Evolutionary conservation across 2,888 invertebrate genomes (phyloP).

Genomic region (Syrphus vitripennis): DNA sequence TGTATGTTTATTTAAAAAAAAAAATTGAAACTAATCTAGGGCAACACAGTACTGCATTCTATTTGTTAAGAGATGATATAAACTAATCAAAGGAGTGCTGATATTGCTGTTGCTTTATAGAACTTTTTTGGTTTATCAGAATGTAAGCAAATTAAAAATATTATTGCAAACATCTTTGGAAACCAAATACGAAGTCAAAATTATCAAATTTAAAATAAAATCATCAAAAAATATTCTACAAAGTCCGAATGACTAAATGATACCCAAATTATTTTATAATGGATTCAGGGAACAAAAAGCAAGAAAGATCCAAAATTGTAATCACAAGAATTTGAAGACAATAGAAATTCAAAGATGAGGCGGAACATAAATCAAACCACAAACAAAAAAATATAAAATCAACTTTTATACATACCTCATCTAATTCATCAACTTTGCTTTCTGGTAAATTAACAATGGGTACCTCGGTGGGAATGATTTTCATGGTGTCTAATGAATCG

Average conservation of each 20-base stretch:
- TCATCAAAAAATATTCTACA: not conserved
- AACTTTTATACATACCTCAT: conserved; percentile 73
- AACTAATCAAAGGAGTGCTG: too few relatives aligned
- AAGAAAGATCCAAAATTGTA: not conserved
- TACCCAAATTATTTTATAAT: not conserved
- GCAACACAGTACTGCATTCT: too few relatives aligned
- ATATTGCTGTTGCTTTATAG: too few relatives aligned
- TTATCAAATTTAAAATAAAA: too few relatives aligned
- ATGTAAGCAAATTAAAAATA: too few relatives aligned
- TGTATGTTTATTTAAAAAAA: too few relatives aligned
- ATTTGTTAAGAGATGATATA: too few relatives aligned
- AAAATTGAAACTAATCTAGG: too few relatives aligned
- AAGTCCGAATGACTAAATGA: not conserved
- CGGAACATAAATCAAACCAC: not conserved
- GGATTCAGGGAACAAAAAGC: not conserved
- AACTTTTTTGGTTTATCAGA: too few relatives aligned
- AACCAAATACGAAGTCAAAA: too few relatives aligned
- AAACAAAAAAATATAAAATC: not conserved
- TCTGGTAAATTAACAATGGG: conserved; percentile 66
- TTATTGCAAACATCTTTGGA: too few relatives aligned
- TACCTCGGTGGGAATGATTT: conserved; percentile 78
- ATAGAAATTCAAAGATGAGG: conserved; percentile 11
- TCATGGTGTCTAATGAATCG: conserved; percentile 78
- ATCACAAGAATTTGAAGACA: not conserved
- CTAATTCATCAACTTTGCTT: conserved; percentile 56